A percentile compares a stretch with the other conserved stretches of the same genome.
phyloP scores from a whole-genome alignment of 2,888 invertebrate genomes.

The Pristionchus arcanus region DNA sequence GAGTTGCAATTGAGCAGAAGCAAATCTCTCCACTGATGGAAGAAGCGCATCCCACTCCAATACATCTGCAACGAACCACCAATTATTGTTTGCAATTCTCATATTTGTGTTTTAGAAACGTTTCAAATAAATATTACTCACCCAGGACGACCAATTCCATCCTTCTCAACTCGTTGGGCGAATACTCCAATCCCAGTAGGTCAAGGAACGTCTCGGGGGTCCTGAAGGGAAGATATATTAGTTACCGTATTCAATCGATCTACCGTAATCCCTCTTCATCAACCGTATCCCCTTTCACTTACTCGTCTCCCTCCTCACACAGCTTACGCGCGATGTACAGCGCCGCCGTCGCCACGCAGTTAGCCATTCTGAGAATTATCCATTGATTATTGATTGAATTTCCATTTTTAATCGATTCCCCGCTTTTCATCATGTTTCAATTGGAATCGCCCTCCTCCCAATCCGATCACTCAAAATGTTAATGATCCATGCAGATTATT shows the following conservation, averaged over 20 bases:
- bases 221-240: neutral
- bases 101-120: neutral
- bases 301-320: conserved; percentile 68
- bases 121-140: conserved; percentile 29
- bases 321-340: conserved; percentile 67
- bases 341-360: conserved; percentile 67
- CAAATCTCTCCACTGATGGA: conserved; percentile 66
- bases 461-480: neutral
- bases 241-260: neutral
- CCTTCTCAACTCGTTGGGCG: conserved; percentile 64
- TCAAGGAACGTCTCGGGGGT: conserved; percentile 59
- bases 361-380: conserved; percentile 61
- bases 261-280: neutral
- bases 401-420: neutral
- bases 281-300: conserved; percentile 27
- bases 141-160: conserved; percentile 67
- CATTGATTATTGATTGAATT: neutral
- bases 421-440: neutral
- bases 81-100: neutral
- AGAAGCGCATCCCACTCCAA: conserved; percentile 67
- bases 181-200: conserved; percentile 65
- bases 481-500: neutral
- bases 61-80: conserved; percentile 55
- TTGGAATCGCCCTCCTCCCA: neutral
- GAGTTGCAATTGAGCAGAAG: conserved; percentile 36